Evolutionary conservation across 2,888 invertebrate genomes (phyloP).

Genomic region (Epirrhoe alternata): DNA sequence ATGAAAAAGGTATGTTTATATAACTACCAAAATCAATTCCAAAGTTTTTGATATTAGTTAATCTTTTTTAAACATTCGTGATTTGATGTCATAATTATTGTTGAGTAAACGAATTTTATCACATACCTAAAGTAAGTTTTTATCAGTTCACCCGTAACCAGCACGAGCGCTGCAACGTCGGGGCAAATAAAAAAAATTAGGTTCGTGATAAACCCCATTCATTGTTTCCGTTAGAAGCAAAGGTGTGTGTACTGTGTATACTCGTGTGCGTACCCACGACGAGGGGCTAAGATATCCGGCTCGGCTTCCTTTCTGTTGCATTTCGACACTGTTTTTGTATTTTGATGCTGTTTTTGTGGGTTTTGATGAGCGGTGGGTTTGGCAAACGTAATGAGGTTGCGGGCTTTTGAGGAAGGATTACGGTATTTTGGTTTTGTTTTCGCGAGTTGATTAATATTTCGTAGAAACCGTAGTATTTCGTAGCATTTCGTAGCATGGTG

Average conservation of each 20-base stretch:
- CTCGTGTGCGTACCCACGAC: slow-evolving; percentile 6
- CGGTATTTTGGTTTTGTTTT: slow-evolving; percentile 13
- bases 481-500: slow-evolving; percentile 9
- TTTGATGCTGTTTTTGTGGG: slow-evolving; percentile 29
- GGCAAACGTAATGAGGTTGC: slow-evolving; percentile 30
- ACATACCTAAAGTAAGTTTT: too few species aligned
- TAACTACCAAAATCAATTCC: too few species aligned
- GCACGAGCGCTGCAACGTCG: too few species aligned
- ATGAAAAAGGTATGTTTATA: too few species aligned
- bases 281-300: slow-evolving; percentile 28
- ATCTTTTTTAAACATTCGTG: too few species aligned
- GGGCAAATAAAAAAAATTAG: too few species aligned
- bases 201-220: too few species aligned
- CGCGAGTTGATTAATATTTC: slow-evolving; percentile 9
- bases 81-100: too few species aligned
- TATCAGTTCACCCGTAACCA: too few species aligned
- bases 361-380: slow-evolving; percentile 30
- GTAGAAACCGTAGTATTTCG: slow-evolving; percentile 13
- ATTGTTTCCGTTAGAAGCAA: neutral
- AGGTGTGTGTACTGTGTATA: neutral
- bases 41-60: too few species aligned
- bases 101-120: too few species aligned
- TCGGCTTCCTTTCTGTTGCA: slow-evolving; percentile 28
- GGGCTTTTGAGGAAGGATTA: slow-evolving; percentile 12
- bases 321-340: slow-evolving; percentile 31